Evolutionary conservation across 2,113 vertebrate species (phyloP).

Genomic region (Mystacornis crossleyi): DNA sequence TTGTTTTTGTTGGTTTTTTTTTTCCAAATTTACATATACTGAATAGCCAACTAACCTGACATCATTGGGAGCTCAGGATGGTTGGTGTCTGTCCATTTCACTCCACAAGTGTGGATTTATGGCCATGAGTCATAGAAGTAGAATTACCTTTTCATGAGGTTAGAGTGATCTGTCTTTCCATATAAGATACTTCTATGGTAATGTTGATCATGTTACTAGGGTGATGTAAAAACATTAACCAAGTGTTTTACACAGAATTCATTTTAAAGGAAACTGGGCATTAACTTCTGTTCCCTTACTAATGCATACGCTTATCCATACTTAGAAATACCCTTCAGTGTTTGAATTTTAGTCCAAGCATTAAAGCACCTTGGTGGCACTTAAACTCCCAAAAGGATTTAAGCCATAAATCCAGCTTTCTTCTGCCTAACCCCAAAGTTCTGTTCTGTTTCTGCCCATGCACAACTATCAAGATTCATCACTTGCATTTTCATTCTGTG

Average conservation of each 20-base stretch:
- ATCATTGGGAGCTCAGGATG: not conserved
- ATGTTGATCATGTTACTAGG: slow-evolving; percentile 39
- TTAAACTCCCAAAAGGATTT: not conserved
- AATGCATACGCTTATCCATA: not conserved
- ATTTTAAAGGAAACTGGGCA: slow-evolving; percentile 28
- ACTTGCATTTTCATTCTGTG: not conserved
- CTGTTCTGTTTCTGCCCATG: not conserved
- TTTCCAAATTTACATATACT: not conserved
- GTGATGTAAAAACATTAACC: slow-evolving; percentile 58
- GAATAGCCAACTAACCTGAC: slow-evolving; percentile 29
- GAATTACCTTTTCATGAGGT: slow-evolving; percentile 65
- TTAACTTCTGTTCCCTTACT: slow-evolving; percentile 10
- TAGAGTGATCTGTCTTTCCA: slow-evolving; percentile 49
- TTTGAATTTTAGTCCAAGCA: not conserved
- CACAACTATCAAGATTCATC: not conserved
- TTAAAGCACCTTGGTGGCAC: not conserved
- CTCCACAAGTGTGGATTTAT: slow-evolving; percentile 52
- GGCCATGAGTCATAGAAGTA: slow-evolving; percentile 60
- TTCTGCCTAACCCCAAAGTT: not conserved
- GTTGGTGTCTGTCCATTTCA: slow-evolving; percentile 17
- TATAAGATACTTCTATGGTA: slow-evolving; percentile 38
- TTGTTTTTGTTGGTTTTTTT: not conserved
- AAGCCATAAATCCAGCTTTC: not conserved
- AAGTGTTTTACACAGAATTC: not conserved
- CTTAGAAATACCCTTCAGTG: not conserved